Base-by-base conservation (phyloP, 1,140 invertebrate genomes). In the Apis cerana region DNA sequence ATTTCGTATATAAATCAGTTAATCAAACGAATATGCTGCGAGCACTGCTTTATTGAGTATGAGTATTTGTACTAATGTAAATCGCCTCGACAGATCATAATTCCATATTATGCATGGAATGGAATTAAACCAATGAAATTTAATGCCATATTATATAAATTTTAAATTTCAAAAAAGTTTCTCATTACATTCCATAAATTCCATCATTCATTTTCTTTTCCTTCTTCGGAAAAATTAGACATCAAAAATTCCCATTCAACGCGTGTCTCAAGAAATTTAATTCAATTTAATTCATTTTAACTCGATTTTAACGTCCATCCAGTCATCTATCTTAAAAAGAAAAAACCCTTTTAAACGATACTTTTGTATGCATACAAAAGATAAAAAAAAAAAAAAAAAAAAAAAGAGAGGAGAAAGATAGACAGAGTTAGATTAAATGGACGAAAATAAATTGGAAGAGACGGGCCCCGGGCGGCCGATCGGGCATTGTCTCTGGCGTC, bases 401-500 rank as follows among this genome's bases (percentile, higher is more conserved):
- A 27, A 8, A 17, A 58, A 13, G 10, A 17, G 15, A 19, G 13
- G 59, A 10, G n/a, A 23, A 13, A 70, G n/a, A 50, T 13, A 71
- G 61, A n/a, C 50, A 27, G n/a, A 33, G 74, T 9, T 19, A 43
- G 27, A 52, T 75, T 75, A 58, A 81, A 75, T 59, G 72, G 33
- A 27, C 33, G 72, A 76, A 75, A 75, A 82, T 76, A 76, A 76
- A 82, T 82, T 76, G 74, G 33, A 43, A 50, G 74, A 75, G 72
- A 76, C 19, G 48, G n/a, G 80, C 80, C 72, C 50, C 10, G 54
- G 76, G 76, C 72, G 15, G 2, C 27, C 81, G 61, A 72, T 83
- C 59, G 61, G 50, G 62, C 54, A 80, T 79, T 83, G 82, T 83
- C 76, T 80, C 82, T 83, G 68, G 65, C 80, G 76, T 83, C 69